These are phyloP conservation scores for Noctilio leporinus DNA, from an alignment of 2,113 vertebrate genomes.

Conservation along the genomic window DNA sequence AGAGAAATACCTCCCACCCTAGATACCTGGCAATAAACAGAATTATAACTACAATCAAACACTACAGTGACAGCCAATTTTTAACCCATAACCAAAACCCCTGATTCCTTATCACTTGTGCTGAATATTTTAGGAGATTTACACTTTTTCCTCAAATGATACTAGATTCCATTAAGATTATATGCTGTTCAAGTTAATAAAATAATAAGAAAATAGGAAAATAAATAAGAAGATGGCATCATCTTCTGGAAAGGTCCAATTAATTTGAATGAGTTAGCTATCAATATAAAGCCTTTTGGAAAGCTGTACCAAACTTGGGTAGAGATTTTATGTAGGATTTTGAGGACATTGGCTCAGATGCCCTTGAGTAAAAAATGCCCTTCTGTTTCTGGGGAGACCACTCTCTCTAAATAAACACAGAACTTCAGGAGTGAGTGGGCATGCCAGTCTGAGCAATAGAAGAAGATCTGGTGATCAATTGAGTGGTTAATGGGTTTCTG, in stretches of 20 bases:
- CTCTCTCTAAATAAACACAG: not conserved
- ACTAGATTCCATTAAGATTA: not conserved
- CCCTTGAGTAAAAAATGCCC: not conserved
- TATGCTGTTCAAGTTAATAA: not conserved
- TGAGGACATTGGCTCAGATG: not conserved
- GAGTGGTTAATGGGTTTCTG: not conserved
- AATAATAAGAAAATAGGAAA: not conserved
- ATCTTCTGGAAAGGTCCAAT: not conserved
- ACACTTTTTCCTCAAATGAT: not conserved
- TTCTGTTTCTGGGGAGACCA: not conserved
- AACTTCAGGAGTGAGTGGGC: not conserved
- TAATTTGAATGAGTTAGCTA: slow-evolving; percentile 19
- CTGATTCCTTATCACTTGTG: not conserved
- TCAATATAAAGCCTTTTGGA: not conserved
- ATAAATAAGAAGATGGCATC: not conserved
- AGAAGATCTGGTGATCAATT: not conserved
- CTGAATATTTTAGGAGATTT: not conserved
- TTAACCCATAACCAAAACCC: not conserved
- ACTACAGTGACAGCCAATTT: not conserved
- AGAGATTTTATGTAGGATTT: not conserved
- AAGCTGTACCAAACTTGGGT: not conserved
- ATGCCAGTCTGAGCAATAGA: not conserved
- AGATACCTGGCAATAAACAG: slow-evolving; percentile 28
- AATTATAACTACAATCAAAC: not conserved
- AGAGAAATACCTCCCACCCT: not conserved